Percentiles rank a stretch among this genome's conserved stretches.
Conservation (phyloP, 37 sponge, comb jelly and placozoan species). For the Amphimedon queenslandica region DNA sequence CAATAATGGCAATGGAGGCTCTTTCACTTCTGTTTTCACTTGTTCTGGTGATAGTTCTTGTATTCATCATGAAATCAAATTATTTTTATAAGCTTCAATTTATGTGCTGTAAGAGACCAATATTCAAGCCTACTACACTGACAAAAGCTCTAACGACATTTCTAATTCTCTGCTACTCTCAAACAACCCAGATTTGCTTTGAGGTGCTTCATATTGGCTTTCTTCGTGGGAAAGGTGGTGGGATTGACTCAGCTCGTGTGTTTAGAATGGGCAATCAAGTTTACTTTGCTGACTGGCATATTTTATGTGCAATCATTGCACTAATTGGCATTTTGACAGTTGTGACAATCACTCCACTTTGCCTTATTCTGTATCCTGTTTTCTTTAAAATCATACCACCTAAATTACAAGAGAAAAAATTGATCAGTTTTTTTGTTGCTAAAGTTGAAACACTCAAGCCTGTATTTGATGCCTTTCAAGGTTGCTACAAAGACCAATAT, state of each 20-base stretch:
- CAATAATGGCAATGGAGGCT: background rate
- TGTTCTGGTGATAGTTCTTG: background rate
- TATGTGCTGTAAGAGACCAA: background rate
- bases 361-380: background rate
- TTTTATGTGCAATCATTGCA: background rate
- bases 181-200: background rate
- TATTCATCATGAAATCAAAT: background rate
- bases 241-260: background rate
- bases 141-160: background rate
- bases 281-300: background rate
- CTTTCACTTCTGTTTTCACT: background rate
- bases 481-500: background rate
- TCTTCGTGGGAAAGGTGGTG: background rate
- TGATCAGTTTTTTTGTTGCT: background rate
- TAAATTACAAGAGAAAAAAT: background rate
- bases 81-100: background rate
- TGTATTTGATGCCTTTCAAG: background rate
- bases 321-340: background rate
- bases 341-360: background rate
- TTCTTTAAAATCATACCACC: background rate
- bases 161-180: background rate
- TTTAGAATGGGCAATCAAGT: background rate
- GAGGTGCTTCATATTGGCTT: background rate
- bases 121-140: background rate
- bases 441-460: background rate